Evolutionary conservation across 2,797 vertebrate species (phyloP), one percentile per base, ranked within the genome.

Genomic region (Lepilemur septentrionalis): DNA sequence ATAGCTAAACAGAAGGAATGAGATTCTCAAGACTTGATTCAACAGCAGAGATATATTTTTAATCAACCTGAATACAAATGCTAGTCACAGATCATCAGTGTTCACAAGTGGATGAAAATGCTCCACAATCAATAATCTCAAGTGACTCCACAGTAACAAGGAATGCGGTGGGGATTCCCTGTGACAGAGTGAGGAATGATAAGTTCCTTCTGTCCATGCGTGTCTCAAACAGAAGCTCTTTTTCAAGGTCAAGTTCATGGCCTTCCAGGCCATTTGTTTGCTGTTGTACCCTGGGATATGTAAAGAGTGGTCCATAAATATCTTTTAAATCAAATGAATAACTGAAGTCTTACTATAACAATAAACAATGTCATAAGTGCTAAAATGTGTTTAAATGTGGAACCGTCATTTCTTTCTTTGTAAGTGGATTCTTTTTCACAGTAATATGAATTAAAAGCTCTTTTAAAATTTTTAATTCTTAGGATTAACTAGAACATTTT

Each of bases 131-230:
- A 55, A 59, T 46, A 83, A 50, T 59, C 15, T 23, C 59, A 12
- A 10, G 25, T 7, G 13, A 73, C 23, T 30, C 57, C 48, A 17
- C 17, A 35, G 52, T 15, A 65, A 52, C 1, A 52, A n/a, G 48
- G 20, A 46, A n/a, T 4, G 25, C 17, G 5, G 22, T 4, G 3
- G 46, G 2, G 43, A 63, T 32, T 91, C 63, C 52, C 55, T 30
- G 1, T 4, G 10, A 30, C 11, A 57, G 55, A 11, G 18, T 14
- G 6, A 73, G 30, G 76, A 32, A 28, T 1, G 13, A 73, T 20
- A 65, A 38, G 17, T 0, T 25, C 7, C 0, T 0, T 46, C 65
- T 23, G 2, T 11, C 32, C 4, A 1, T 18, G 18, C 48, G 46
- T 30, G 52, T 28, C 85, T 85, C 59, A 43, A 35, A 70, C 20